Conservation (phyloP, 1,140 invertebrate genomes). For the Drosophila equinoxialis region DNA sequence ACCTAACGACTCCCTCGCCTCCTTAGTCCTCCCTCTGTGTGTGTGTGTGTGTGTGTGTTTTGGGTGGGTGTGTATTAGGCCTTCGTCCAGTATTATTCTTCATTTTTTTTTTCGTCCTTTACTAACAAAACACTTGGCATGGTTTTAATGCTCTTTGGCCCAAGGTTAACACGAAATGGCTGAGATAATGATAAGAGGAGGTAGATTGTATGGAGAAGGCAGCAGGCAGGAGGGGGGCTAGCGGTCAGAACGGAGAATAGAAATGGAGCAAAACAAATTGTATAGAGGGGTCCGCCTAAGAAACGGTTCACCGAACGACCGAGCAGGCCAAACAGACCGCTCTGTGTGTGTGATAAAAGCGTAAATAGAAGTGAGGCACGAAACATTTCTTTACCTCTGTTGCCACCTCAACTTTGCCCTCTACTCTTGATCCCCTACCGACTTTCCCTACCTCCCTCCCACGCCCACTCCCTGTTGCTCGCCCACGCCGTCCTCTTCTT, state of each 20-base stretch:
- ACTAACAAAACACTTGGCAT: conserved; percentile 61
- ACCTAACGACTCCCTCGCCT: neutral
- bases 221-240: neutral
- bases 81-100: conserved; percentile 44
- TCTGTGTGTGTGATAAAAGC: conserved; percentile 59
- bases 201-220: neutral
- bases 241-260: conserved; percentile 39
- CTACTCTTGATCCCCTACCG: too few relatives aligned
- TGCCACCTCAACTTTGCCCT: conserved; percentile 14
- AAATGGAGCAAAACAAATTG: conserved; percentile 77
- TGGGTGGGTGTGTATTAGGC: conserved; percentile 22
- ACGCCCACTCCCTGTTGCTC: conserved; percentile 12
- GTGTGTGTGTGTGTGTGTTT: neutral
- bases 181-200: conserved; percentile 35
- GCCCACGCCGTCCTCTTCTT: neutral
- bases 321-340: conserved; percentile 30
- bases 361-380: conserved; percentile 76
- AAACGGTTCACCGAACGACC: conserved; percentile 38
- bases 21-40: neutral
- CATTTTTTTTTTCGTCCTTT: conserved; percentile 47
- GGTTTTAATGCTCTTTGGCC: conserved; percentile 70
- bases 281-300: conserved; percentile 50
- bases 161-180: conserved; percentile 61
- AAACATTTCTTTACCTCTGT: conserved; percentile 51
- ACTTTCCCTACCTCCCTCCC: neutral